Evolutionary conservation across 1,140 invertebrate species (phyloP).

Genomic region (Pissodes strobi): DNA sequence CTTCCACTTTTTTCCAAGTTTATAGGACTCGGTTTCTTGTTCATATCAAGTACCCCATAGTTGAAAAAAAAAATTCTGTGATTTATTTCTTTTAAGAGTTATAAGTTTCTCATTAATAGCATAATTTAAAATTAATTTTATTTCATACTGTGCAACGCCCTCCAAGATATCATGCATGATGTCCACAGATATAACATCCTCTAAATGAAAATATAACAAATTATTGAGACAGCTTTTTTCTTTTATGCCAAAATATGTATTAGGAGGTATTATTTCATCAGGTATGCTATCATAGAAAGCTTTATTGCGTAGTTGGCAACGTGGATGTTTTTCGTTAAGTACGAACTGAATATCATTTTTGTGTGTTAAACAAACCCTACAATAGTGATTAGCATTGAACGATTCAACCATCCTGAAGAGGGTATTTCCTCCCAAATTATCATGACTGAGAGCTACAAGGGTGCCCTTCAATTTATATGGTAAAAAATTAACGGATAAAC

Average conservation of each 20-base stretch:
- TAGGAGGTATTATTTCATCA: not conserved
- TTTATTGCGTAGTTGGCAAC: not conserved
- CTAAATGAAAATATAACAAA: conserved; percentile 16
- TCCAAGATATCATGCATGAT: conserved; percentile 30
- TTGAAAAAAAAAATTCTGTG: not conserved
- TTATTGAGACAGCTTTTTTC: conserved; percentile 7
- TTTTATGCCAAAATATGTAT: conserved; percentile 12
- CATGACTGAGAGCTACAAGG: conserved; percentile 7
- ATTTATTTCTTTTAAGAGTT: not conserved
- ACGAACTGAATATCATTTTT: conserved; percentile 17
- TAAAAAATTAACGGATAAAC: not conserved
- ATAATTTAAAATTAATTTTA: conserved; percentile 13
- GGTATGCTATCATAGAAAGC: not conserved
- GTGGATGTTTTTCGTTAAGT: not conserved
- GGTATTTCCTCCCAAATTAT: conserved; percentile 27
- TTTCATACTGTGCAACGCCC: not conserved
- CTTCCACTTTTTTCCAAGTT: not conserved
- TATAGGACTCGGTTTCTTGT: not conserved
- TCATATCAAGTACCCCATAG: not conserved
- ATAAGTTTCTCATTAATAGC: not conserved
- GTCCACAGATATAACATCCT: conserved; percentile 15
- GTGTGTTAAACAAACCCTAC: conserved; percentile 17
- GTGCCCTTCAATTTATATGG: conserved; percentile 8
- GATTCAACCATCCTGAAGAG: conserved; percentile 27
- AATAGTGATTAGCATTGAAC: conserved; percentile 19